A percentile compares a stretch with the other conserved stretches of the same genome.
These are phyloP conservation scores for Papilio demoleus DNA, from an alignment of 2,888 invertebrate species.

Conservation along the genomic window DNA sequence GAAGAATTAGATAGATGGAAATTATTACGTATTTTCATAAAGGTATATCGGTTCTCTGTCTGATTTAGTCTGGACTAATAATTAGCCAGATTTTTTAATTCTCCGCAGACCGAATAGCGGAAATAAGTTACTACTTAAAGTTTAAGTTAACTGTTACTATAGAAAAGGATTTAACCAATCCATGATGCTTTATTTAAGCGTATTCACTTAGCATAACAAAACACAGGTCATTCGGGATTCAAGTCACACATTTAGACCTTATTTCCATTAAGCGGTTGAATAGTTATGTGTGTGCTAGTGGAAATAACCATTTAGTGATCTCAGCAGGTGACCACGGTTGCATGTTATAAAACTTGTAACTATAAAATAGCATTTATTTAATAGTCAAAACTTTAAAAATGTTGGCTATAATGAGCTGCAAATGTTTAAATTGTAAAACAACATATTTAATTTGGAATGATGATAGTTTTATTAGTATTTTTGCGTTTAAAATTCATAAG, in stretches of 20 bases:
- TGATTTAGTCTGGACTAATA: no score
- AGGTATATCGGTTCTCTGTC: no score
- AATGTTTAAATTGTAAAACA: neutral
- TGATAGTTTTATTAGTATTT: neutral
- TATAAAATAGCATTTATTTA: neutral
- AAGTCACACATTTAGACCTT: constrained; percentile 21
- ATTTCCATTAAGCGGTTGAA: neutral
- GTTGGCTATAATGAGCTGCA: neutral
- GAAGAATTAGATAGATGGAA: no score
- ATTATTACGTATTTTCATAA: no score
- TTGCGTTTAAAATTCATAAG: neutral
- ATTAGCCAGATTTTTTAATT: no score
- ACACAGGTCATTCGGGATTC: constrained; percentile 23
- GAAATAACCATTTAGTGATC: constrained; percentile 17
- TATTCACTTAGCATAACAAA: constrained; percentile 32
- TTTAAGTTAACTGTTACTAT: neutral
- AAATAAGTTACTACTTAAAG: neutral
- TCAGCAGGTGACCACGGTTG: constrained; percentile 28
- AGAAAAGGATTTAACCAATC: neutral
- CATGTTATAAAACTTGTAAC: neutral
- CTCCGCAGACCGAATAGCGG: neutral
- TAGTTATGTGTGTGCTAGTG: neutral
- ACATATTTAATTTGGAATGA: neutral
- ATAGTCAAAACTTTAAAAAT: neutral
- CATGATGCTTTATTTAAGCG: constrained; percentile 3